Conservation (phyloP, 2,113 vertebrate genomes). For the Seriola dumerili region DNA sequence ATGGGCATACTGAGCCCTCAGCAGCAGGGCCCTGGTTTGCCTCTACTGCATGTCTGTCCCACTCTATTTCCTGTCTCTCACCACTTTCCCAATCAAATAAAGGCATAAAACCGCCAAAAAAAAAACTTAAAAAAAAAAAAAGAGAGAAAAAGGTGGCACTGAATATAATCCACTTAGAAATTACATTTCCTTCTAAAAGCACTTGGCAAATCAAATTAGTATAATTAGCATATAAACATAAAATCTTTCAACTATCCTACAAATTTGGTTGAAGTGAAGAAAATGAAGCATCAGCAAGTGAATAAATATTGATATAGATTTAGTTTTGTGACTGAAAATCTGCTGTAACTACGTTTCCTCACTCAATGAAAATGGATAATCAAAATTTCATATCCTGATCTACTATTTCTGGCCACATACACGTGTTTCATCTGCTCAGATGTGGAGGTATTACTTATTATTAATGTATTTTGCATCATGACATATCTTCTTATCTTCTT, state of each 20-base stretch:
- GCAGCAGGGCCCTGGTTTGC: too few relatives aligned
- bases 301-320: background rate
- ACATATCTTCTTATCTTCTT: background rate
- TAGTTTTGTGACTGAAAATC: background rate
- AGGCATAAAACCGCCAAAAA: too few relatives aligned
- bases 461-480: slow-evolving; percentile 4
- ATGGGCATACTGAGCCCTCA: too few relatives aligned
- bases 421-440: slow-evolving; percentile 1
- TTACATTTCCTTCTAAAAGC: too few relatives aligned
- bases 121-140: background rate
- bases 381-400: background rate
- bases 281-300: background rate
- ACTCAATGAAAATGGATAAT: background rate
- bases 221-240: background rate
- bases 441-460: background rate
- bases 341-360: background rate
- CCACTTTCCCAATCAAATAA: too few relatives aligned
- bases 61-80: too few relatives aligned
- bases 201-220: background rate
- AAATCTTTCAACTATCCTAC: background rate
- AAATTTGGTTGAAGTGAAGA: background rate
- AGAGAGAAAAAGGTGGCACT: background rate
- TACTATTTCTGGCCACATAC: background rate
- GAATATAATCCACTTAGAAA: background rate
- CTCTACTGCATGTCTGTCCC: too few relatives aligned